These are phyloP conservation scores for Drosophila recens DNA, from an alignment of 2,888 invertebrate genomes.

Conservation along the genomic window DNA sequence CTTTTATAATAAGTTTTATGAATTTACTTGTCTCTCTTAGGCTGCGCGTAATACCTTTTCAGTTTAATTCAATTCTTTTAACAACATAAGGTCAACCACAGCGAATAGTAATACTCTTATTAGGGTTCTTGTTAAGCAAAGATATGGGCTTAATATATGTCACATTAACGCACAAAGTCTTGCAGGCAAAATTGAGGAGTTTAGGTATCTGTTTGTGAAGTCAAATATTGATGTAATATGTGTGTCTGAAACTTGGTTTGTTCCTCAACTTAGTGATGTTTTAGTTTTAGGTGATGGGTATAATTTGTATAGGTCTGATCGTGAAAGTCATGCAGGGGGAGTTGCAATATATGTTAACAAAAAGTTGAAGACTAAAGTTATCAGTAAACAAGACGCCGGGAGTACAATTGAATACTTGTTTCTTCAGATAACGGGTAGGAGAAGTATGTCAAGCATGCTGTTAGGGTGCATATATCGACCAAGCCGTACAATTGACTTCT, in stretches of 20 bases:
- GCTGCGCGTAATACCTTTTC: background rate
- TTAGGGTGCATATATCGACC: background rate
- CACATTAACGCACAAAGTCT: background rate
- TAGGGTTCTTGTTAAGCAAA: background rate
- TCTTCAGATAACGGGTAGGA: background rate
- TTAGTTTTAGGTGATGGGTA: background rate
- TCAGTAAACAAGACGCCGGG: background rate
- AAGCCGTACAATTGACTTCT: background rate
- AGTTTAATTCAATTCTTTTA: background rate
- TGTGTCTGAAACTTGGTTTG: background rate
- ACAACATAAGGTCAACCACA: background rate
- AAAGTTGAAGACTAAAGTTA: background rate
- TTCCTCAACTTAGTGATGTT: background rate
- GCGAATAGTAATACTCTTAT: background rate
- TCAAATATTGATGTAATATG: background rate
- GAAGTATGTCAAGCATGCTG: background rate
- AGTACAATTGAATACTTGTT: background rate
- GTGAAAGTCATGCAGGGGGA: background rate
- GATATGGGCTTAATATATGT: background rate
- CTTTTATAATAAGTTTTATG: background rate
- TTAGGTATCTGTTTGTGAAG: background rate
- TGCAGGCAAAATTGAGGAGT: background rate
- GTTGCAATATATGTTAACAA: background rate
- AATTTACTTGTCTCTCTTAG: background rate
- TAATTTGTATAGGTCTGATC: background rate